phyloP scores from a whole-genome alignment of 2,888 invertebrate genomes.

The Baccha elongata region DNA sequence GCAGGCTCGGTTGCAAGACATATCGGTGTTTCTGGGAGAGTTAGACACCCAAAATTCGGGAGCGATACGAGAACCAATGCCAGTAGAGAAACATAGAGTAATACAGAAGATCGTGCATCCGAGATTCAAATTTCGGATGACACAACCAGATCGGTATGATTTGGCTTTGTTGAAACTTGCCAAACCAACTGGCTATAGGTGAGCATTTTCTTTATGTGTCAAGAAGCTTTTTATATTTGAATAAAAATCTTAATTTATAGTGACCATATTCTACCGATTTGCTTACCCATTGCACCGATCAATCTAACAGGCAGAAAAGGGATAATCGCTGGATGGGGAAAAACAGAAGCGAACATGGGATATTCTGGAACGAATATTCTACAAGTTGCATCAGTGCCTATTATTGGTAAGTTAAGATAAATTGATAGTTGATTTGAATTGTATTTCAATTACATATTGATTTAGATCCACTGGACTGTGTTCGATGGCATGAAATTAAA shows the following conservation, averaged over 20 bases:
- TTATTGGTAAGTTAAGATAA: slow-evolving; percentile 85
- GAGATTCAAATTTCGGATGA: slow-evolving; percentile 90
- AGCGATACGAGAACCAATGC: slow-evolving; percentile 85
- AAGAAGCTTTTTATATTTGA: neutral
- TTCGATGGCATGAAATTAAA: slow-evolving; percentile 91
- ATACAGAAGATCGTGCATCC: slow-evolving; percentile 90
- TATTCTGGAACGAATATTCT: slow-evolving; percentile 92
- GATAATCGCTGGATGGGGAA: slow-evolving; percentile 93
- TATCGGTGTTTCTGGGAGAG: slow-evolving; percentile 91
- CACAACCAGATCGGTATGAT: slow-evolving; percentile 92
- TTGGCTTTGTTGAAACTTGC: slow-evolving; percentile 89
- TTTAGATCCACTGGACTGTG: slow-evolving; percentile 88
- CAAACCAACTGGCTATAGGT: slow-evolving; percentile 84
- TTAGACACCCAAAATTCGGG: slow-evolving; percentile 89
- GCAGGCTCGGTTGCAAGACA: slow-evolving; percentile 88
- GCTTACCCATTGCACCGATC: slow-evolving; percentile 85
- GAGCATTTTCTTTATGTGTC: slow-evolving; percentile 56
- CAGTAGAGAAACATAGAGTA: slow-evolving; percentile 87
- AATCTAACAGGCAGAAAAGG: slow-evolving; percentile 84
- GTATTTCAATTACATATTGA: slow-evolving; percentile 36
- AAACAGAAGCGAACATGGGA: slow-evolving; percentile 88
- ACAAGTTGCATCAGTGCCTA: slow-evolving; percentile 91
- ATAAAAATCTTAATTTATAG: slow-evolving; percentile 60
- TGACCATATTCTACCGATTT: slow-evolving; percentile 90
- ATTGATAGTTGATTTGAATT: too few relatives aligned